These are phyloP conservation scores for Salvelinus alpinus DNA, from an alignment of 2,113 vertebrate genomes.

Conservation along the genomic window DNA sequence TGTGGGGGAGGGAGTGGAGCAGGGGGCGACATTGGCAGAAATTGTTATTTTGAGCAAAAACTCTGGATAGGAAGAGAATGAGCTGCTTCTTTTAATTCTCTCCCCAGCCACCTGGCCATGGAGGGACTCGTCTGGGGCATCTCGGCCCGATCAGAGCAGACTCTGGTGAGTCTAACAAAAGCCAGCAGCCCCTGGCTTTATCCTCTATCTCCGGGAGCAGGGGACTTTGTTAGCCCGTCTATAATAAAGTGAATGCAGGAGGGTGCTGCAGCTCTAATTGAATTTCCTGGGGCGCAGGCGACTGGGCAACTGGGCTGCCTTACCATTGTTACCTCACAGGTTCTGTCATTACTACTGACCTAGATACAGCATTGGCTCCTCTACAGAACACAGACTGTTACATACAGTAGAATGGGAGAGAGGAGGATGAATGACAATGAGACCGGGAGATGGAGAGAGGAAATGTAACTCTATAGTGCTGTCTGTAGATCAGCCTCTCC, in stretches of 20 bases:
- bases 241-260: constrained; percentile 56
- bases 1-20: constrained; percentile 16
- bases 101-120: not conserved
- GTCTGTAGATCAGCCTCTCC: not conserved
- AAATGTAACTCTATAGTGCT: not conserved
- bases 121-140: constrained; percentile 16
- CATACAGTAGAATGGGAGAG: not conserved
- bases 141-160: constrained; percentile 20
- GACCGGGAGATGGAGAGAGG: not conserved
- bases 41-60: constrained; percentile 52
- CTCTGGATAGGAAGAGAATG: constrained; percentile 24
- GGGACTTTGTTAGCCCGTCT: constrained; percentile 53
- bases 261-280: constrained; percentile 47
- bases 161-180: constrained; percentile 53
- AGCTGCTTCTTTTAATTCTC: constrained; percentile 43
- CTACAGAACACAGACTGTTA: constrained; percentile 3
- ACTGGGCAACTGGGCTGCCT: constrained; percentile 42
- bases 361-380: constrained; percentile 20
- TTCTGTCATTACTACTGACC: constrained; percentile 24
- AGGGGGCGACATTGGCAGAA: constrained; percentile 17
- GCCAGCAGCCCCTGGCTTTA: constrained; percentile 45
- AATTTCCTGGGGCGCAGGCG: constrained; percentile 52
- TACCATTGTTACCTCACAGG: constrained; percentile 43
- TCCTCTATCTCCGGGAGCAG: constrained; percentile 56
- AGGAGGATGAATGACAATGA: constrained; percentile 13